phyloP scores from a whole-genome alignment of 2,797 vertebrate genomes.

The Zenarchopterus dispar region DNA sequence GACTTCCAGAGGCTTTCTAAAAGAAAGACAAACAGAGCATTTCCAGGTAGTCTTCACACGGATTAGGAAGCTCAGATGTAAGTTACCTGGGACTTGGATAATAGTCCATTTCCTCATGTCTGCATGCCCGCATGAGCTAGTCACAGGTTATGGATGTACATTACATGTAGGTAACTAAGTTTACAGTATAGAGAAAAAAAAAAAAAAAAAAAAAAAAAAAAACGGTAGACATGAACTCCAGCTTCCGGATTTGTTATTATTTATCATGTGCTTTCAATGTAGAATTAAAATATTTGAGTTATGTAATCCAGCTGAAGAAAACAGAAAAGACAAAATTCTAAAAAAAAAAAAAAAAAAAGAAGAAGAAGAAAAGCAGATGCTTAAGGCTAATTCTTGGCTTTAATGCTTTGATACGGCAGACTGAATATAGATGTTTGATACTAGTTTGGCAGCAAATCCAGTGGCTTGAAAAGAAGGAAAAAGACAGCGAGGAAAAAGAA shows the following conservation, averaged over 20 bases:
- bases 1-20: slow-evolving; percentile 39
- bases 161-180: not conserved
- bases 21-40: slow-evolving; percentile 52
- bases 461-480: slow-evolving; percentile 30
- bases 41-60: slow-evolving; percentile 42
- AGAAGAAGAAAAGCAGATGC: slow-evolving; percentile 41
- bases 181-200: too few species aligned
- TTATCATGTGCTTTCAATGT: too few species aligned
- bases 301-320: too few species aligned
- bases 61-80: slow-evolving; percentile 17
- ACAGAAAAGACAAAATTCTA: slow-evolving; percentile 22
- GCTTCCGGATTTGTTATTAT: too few species aligned
- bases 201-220: too few species aligned
- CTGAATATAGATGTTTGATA: slow-evolving; percentile 31
- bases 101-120: slow-evolving; percentile 12
- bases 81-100: slow-evolving; percentile 32
- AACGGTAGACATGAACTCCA: too few species aligned
- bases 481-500: slow-evolving; percentile 10
- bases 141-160: slow-evolving; percentile 6
- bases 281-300: too few species aligned
- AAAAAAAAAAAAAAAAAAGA: slow-evolving; percentile 42
- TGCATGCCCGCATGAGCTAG: slow-evolving; percentile 13
- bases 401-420: slow-evolving; percentile 31
- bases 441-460: slow-evolving; percentile 55
- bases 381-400: slow-evolving; percentile 51